Percentiles rank a stretch among this genome's conserved stretches.
phyloP scores from a whole-genome alignment of 37 sponge, comb jelly and placozoan genomes.

The Spongilla lacustris region DNA sequence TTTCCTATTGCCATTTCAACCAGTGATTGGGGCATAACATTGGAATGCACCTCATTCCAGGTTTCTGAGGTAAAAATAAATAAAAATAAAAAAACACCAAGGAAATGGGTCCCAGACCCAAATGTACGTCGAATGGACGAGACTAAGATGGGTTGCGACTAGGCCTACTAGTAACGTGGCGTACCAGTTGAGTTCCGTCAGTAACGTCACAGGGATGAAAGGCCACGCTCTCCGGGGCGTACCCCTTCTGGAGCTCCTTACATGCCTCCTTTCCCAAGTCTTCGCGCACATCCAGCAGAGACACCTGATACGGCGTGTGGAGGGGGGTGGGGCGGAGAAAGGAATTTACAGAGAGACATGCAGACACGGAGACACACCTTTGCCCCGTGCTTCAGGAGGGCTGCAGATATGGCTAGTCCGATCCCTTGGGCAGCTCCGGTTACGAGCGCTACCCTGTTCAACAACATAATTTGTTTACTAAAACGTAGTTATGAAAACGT shows the following conservation, averaged over 20 bases:
- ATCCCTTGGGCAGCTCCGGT: conserved; percentile 85
- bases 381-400: conserved; percentile 60
- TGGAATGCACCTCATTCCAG: no score
- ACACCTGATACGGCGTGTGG: conserved; percentile 12
- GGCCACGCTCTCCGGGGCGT: conserved; percentile 19
- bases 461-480: background rate
- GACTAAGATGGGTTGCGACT: no score
- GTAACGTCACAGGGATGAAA: conserved; percentile 65
- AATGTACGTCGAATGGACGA: no score
- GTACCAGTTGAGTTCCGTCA: conserved; percentile 39
- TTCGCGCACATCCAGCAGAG: conserved; percentile 54
- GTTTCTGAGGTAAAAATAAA: no score
- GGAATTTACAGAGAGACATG: no score
- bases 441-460: conserved; percentile 62
- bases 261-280: conserved; percentile 24
- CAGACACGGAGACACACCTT: conserved; percentile 34
- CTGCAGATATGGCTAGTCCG: conserved; percentile 57
- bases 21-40: no score
- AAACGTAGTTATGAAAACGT: no score
- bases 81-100: no score
- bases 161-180: no score
- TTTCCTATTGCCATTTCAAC: no score
- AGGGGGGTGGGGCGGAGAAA: background rate
- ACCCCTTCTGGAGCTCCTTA: conserved; percentile 37
- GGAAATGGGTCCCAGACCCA: no score